These are phyloP conservation scores for Minunthozetes semirufus DNA, from an alignment of 2,888 invertebrate genomes.

Conservation along the genomic window DNA sequence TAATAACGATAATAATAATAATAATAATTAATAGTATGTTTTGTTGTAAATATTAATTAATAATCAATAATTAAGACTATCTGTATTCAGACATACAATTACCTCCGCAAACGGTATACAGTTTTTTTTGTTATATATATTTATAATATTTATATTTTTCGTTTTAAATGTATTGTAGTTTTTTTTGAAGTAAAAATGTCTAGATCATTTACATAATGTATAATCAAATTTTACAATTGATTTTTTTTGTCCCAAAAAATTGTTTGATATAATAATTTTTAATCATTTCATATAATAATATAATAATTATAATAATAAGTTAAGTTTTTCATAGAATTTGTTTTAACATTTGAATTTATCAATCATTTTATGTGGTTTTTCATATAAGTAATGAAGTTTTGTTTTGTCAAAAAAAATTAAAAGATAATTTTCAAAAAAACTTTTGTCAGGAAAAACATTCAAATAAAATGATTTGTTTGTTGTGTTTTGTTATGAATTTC, in stretches of 20 bases:
- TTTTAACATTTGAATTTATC: background rate
- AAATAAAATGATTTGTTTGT: background rate
- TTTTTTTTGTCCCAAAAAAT: background rate
- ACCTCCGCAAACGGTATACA: constrained; percentile 30
- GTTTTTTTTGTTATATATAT: constrained; percentile 21
- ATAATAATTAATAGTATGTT: background rate
- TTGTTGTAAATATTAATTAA: background rate
- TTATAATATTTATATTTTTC: background rate
- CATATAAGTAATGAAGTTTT: background rate
- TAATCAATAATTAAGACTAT: constrained; percentile 9
- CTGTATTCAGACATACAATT: constrained; percentile 32
- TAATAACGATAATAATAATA: constrained; percentile 1
- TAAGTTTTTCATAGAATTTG: background rate
- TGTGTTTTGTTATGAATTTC: background rate
- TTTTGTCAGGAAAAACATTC: background rate
- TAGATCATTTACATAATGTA: constrained; percentile 30
- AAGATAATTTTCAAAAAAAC: background rate
- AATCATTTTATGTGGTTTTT: background rate
- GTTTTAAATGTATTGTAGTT: background rate
- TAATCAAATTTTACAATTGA: constrained; percentile 27
- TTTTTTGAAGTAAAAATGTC: constrained; percentile 23
- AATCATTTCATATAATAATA: background rate
- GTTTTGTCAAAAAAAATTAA: background rate
- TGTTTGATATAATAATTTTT: background rate
- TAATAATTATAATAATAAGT: constrained; percentile 8